A percentile compares a stretch with the other conserved stretches of the same genome.
These are phyloP conservation scores for Drosophila subsilvestris DNA, from an alignment of 2,888 invertebrate species.

Conservation along the genomic window DNA sequence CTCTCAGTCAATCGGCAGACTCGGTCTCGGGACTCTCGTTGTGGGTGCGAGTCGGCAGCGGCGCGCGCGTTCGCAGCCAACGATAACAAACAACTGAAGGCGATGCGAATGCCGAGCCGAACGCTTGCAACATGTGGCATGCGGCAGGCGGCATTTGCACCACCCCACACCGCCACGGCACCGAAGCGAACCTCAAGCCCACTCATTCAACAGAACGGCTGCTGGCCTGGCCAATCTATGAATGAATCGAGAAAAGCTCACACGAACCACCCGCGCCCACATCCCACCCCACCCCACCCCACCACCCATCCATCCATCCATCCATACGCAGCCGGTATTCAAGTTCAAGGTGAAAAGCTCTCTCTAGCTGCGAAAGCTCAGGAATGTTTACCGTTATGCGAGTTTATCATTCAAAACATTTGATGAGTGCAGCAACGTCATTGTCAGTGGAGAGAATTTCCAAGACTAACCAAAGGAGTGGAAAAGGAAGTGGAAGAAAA, in stretches of 20 bases:
- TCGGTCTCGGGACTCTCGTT: not conserved
- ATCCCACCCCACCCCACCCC: not conserved
- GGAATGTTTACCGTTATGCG: no score
- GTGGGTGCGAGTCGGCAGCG: slow-evolving; percentile 34
- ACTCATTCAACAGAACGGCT: slow-evolving; percentile 40
- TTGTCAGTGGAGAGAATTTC: no score
- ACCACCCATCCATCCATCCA: not conserved
- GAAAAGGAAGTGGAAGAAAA: no score
- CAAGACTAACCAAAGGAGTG: no score
- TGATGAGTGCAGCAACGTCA: no score
- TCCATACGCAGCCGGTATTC: no score
- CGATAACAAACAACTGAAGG: slow-evolving; percentile 70
- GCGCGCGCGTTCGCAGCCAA: slow-evolving; percentile 65
- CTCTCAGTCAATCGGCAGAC: not conserved
- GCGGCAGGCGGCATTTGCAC: slow-evolving; percentile 23
- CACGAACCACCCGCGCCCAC: not conserved
- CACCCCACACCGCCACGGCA: not conserved
- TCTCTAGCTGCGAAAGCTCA: no score
- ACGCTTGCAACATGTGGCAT: slow-evolving; percentile 72
- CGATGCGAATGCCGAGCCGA: slow-evolving; percentile 28
- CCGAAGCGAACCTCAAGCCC: slow-evolving; percentile 1
- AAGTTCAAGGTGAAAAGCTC: no score
- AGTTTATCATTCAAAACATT: no score
- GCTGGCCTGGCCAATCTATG: slow-evolving; percentile 45
- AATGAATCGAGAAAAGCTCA: slow-evolving; percentile 60